Base-by-base conservation (phyloP, 2,113 vertebrate genomes). In the Cyanoderma ruficeps region DNA sequence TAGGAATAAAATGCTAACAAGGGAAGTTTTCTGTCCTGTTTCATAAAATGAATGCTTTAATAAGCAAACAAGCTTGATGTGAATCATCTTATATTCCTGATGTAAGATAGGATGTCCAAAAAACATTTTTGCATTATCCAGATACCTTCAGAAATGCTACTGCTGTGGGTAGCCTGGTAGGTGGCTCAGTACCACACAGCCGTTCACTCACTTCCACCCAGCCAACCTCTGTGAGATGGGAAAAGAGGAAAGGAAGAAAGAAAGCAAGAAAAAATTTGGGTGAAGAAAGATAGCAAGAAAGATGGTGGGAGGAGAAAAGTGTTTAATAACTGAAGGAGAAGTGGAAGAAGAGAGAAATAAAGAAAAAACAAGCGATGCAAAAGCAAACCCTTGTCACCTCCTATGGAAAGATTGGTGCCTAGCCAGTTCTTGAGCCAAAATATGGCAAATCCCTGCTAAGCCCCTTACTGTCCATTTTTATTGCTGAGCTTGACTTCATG, bases 101-200 rank as follows among this genome's bases (percentile, higher is more conserved):
- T 6, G 1, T 49, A 56, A 85, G 41, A 9, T 50, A 12, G 0
- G 0, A 50, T 59, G 24, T 63, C 50, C 39, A 57, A 25, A 81
- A 50, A 89, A 68, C 9, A 21, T 82, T 55, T 75, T 39, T 3
- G 0, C 78, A 5, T 39, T 87, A 52, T 20, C 24, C n/a, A 47
- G 15, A 42, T 78, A 83, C 31, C 12, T 47, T 78, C 15, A 81
- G 59, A 83, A 89, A 41, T 61, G 37, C 42, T 31, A 4, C 19
- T 70, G 50, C 24, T 82, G 18, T 74, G 60, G n/a, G n/a, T 87
- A 49, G 30, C 27, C 19, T 50, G 41, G 9, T n/a, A 37, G 28
- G 39, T 35, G 41, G n/a, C 13, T 55, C 19, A 69, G 59, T 18
- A 83, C 14, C 16, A 37, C 13, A 11, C 5, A 75, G 31, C 33